Evolutionary conservation across 1,140 invertebrate species (phyloP), one percentile per base, ranked within the genome.

Genomic region (Theocolax elegans): DNA sequence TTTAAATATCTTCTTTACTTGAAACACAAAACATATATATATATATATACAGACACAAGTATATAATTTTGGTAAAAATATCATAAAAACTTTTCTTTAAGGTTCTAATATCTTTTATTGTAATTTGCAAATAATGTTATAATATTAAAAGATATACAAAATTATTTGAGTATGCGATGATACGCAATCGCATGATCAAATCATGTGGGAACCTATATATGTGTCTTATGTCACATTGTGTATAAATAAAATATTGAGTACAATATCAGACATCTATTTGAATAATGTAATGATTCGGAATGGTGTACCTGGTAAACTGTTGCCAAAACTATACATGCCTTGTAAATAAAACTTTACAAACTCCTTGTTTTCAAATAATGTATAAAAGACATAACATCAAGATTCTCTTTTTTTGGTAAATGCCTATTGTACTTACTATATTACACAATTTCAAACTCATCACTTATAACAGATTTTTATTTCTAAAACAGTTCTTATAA

Each of bases 401-500:
- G 23, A 66, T 51, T n/a, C n/a, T n/a, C n/a, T n/a, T 63, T 49
- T 64, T 31, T 56, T 64, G 35, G 23, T 44, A 29, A 53, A 13
- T 10, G 35, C 54, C 46, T 60, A 8, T 67, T 59, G 35, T 58
- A 65, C 60, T n/a, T 65, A 66, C 27, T 71, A 66, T 66, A 51
- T 65, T 65, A 51, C 19, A 66, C 53, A 65, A 59, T 49, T 71
- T 71, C 9, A 71, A 71, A 71, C 51, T 51, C 21, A 60, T 29
- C n/a, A 71, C 44, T 66, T 51, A 42, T 63, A 44, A 63, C 38
- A 51, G 35, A 66, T 48, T 71, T 70, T 71, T 64, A 58, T 65
- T 71, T 35, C 23, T 71, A 65, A 66, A 42, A 62, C n/a, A 53
- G 15, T 62, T 63, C 15, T 51, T 54, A n/a, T n/a, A 62, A 51